phyloP scores from a whole-genome alignment of 2,888 invertebrate species.

The Odontomyia ornata region DNA sequence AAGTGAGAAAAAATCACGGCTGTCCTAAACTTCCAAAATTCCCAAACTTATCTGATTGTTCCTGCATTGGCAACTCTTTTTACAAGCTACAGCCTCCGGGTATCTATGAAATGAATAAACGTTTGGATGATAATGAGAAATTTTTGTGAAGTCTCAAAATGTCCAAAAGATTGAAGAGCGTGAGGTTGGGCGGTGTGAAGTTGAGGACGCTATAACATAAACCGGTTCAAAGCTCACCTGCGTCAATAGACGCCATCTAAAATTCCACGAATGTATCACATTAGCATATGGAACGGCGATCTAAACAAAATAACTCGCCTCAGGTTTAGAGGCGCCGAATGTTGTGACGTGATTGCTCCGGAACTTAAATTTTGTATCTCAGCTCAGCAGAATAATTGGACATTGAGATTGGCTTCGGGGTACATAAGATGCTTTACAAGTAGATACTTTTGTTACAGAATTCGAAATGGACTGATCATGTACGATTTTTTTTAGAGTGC shows the following conservation, averaged over 20 bases:
- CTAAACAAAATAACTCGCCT: conserved; percentile 34
- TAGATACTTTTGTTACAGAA: not conserved
- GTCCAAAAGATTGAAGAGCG: conserved; percentile 31
- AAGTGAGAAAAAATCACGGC: too few species aligned
- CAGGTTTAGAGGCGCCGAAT: conserved; percentile 36
- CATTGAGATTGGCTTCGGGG: conserved; percentile 25
- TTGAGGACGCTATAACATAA: conserved; percentile 41
- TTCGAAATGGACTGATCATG: not conserved
- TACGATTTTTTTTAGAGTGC: not conserved
- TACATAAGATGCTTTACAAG: conserved; percentile 6
- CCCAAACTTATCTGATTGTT: too few species aligned
- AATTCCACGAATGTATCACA: conserved; percentile 45
- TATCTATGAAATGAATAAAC: conserved; percentile 20
- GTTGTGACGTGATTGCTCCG: conserved; percentile 25
- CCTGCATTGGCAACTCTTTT: not conserved
- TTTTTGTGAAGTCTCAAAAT: conserved; percentile 23
- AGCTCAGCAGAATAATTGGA: conserved; percentile 30
- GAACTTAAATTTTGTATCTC: conserved; percentile 9
- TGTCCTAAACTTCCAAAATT: too few species aligned
- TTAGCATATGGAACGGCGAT: conserved; percentile 41
- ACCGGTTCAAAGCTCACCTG: conserved; percentile 47
- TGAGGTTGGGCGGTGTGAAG: conserved; percentile 18
- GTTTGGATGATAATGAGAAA: not conserved
- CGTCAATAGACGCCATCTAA: conserved; percentile 47
- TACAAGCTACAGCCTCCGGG: conserved; percentile 10